Base-by-base conservation (phyloP, 2,113 vertebrate species). In the Misgurnus mizolepis region DNA sequence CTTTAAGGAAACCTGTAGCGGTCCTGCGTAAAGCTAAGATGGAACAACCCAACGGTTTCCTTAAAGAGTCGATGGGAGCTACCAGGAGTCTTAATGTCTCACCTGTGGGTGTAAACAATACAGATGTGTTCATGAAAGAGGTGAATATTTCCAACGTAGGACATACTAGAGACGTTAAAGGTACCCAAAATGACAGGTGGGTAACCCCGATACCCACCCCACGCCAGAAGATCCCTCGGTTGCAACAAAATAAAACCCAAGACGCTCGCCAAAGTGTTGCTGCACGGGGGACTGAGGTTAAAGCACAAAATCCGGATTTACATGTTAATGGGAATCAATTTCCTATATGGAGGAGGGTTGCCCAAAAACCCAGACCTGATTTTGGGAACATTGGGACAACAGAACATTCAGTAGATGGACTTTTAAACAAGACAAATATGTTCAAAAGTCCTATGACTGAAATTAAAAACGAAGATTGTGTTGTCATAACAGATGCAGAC, bases 401-500 rank as follows among this genome's bases (percentile, higher is more conserved):
- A 18, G 53, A 72, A 18, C 5, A 7, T 72, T 56, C 17, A 58
- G 53, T 14, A 58, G 69, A 18, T 12, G n/a, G 5, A 40, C 53
- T 18, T 11, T 39, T 6, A 18, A 58, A 56, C 56, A 72, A 72
- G 15, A 58, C 34, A 6, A 17, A 6, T 34, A 11, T 4, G 6
- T 41, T n/a, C 39, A 41, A 18, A 18, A 6, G 7, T 56, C 69
- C 34, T 4, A 10, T 12, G 5, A 82, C 88, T 91, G 83, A 88
- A 93, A 0, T 93, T 94, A 91, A 91, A 82, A 93, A 89, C 79
- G 91, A 92, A 65, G 90, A 89, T 22, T 22, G 22, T 22, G 22
- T 22, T 22, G 22, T 22, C 22, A 22, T 22, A 22, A 22, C 22
- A 22, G 22, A 49, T 87, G 79, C 9, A 77, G 9, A 47, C 0